These are phyloP conservation scores for Epinotia demarniana DNA, from an alignment of 2,888 invertebrate genomes.

Conservation along the genomic window DNA sequence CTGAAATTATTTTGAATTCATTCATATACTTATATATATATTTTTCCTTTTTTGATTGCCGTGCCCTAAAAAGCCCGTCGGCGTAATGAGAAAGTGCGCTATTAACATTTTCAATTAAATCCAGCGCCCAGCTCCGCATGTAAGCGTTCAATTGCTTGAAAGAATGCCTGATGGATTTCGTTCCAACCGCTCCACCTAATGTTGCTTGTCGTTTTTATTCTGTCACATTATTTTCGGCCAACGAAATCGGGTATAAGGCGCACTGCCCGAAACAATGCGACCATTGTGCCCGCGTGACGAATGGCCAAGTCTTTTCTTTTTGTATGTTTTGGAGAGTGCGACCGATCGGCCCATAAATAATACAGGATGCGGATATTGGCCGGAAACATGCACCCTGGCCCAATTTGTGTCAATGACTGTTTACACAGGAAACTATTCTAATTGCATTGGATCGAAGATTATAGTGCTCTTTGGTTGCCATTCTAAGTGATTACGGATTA, in stretches of 20 bases:
- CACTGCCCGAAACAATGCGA: constrained; percentile 75
- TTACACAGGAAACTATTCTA: constrained; percentile 66
- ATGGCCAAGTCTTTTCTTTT: constrained; percentile 74
- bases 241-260: constrained; percentile 66
- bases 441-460: constrained; percentile 45
- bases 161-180: constrained; percentile 52
- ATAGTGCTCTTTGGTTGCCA: constrained; percentile 3
- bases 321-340: constrained; percentile 79
- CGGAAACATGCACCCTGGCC: constrained; percentile 75
- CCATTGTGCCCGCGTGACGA: constrained; percentile 77
- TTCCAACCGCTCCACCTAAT: constrained; percentile 57
- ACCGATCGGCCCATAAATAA: constrained; percentile 75
- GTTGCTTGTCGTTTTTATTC: constrained; percentile 55
- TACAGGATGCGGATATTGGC: constrained; percentile 72
- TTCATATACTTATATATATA: not conserved
- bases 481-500: constrained; percentile 1
- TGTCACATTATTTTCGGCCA: constrained; percentile 68
- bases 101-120: constrained; percentile 43
- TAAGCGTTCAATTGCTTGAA: constrained; percentile 43
- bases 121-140: constrained; percentile 29
- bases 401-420: constrained; percentile 74
- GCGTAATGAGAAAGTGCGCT: constrained; percentile 32
- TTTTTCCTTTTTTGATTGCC: not conserved
- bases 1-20: not conserved
- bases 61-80: constrained; percentile 20